A percentile compares a stretch with the other conserved stretches of the same genome.
Conservation (phyloP, 2,113 vertebrate genomes). For the Amia ocellicauda region DNA sequence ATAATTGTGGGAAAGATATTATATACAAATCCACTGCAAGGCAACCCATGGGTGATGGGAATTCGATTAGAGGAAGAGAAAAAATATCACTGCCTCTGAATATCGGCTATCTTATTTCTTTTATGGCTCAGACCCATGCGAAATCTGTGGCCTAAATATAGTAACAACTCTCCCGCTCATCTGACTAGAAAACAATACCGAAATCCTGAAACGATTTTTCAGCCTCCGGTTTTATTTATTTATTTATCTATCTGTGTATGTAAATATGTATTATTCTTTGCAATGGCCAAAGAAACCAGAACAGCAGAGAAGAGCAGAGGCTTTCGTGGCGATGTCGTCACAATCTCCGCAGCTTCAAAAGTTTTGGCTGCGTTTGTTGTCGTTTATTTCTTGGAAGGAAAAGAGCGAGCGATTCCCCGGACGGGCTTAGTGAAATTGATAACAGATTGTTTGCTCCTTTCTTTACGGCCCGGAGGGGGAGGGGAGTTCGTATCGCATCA, state of each 20-base stretch:
- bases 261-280: too few species aligned
- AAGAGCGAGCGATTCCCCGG: conserved; percentile 70
- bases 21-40: neutral
- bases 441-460: conserved; percentile 75
- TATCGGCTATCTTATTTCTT: neutral
- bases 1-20: neutral
- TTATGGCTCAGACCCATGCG: neutral
- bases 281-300: conserved; percentile 59
- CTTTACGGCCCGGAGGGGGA: conserved; percentile 65
- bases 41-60: neutral
- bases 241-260: conserved; percentile 16
- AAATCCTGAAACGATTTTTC: conserved; percentile 67
- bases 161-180: conserved; percentile 58
- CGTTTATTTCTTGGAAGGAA: conserved; percentile 86
- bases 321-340: conserved; percentile 76
- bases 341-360: conserved; percentile 77
- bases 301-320: conserved; percentile 68
- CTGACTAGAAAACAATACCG: conserved; percentile 51
- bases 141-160: conserved; percentile 51
- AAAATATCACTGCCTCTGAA: neutral
- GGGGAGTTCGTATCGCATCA: conserved; percentile 73
- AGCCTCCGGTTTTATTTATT: conserved; percentile 50
- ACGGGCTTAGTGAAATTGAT: conserved; percentile 81
- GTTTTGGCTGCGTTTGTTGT: conserved; percentile 77
- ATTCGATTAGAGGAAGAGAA: neutral